Conservation (phyloP, 2,888 invertebrate species). For the Drosophila kambysellisi region DNA sequence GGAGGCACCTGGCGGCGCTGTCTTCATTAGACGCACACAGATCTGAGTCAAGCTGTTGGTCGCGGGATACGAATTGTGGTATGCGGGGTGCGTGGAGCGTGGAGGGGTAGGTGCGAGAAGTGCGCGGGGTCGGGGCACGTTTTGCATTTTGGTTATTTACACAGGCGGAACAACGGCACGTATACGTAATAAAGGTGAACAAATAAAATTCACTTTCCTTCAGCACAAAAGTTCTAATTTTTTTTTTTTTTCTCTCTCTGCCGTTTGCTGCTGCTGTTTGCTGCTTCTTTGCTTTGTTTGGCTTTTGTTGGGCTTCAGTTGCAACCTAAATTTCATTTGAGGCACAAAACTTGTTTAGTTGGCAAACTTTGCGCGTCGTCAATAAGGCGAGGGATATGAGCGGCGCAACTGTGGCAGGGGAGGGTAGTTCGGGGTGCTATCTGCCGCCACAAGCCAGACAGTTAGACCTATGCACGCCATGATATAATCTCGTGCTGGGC, state of each 20-base stretch:
- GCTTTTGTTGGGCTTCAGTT: slow-evolving; percentile 79
- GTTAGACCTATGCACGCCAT: slow-evolving; percentile 71
- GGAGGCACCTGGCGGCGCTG: slow-evolving; percentile 69
- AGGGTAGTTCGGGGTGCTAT: slow-evolving; percentile 3
- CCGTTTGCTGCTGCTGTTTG: slow-evolving; percentile 33
- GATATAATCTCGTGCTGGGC: slow-evolving; percentile 68
- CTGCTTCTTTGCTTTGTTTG: slow-evolving; percentile 68
- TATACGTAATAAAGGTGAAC: slow-evolving; percentile 81
- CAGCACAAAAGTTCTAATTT: slow-evolving; percentile 77
- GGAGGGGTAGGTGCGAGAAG: slow-evolving; percentile 18
- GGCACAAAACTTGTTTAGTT: slow-evolving; percentile 81
- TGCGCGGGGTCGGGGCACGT: slow-evolving; percentile 39
- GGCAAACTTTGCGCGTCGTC: slow-evolving; percentile 80
- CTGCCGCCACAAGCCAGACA: slow-evolving; percentile 59
- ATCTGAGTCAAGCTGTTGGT: slow-evolving; percentile 35
- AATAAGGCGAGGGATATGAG: slow-evolving; percentile 65
- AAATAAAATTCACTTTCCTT: slow-evolving; percentile 81
- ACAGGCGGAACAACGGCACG: slow-evolving; percentile 76
- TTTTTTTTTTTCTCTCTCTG: slow-evolving; percentile 40
- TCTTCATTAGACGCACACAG: slow-evolving; percentile 69
- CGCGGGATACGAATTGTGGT: slow-evolving; percentile 5
- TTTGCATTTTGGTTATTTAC: slow-evolving; percentile 79
- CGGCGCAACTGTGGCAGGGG: neutral
- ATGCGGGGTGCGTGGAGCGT: slow-evolving; percentile 6
- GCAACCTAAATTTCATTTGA: slow-evolving; percentile 82